These are phyloP conservation scores for Spinibarbus caldwelli DNA, from an alignment of 2,797 vertebrate species.

Conservation along the genomic window DNA sequence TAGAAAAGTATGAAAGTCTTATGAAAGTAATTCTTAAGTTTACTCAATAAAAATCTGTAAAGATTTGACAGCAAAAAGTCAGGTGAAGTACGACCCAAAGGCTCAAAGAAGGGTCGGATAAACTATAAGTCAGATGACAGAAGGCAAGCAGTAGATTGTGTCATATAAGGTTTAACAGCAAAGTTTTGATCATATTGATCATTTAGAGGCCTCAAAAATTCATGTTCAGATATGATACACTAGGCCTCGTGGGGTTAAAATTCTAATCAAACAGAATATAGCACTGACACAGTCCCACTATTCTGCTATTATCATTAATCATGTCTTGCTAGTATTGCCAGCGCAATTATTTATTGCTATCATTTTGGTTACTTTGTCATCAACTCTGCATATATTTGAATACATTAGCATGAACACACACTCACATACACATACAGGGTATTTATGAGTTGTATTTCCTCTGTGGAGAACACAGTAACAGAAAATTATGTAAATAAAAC, in stretches of 20 bases:
- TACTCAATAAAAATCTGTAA: neutral
- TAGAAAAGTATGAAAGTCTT: neutral
- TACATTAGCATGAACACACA: neutral
- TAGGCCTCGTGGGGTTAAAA: neutral
- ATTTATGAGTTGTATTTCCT: neutral
- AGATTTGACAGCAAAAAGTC: neutral
- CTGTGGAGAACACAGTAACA: neutral
- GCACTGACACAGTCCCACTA: neutral
- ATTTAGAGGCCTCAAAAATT: neutral
- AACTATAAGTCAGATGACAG: neutral
- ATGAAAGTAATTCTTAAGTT: neutral
- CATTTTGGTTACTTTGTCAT: neutral
- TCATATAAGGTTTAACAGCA: neutral
- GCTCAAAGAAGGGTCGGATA: no score
- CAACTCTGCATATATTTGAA: neutral
- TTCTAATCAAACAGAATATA: neutral
- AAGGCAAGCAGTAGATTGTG: neutral
- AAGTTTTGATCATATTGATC: neutral
- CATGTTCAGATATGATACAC: neutral
- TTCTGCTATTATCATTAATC: conserved; percentile 7
- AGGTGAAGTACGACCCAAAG: neutral
- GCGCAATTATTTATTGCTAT: neutral
- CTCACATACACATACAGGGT: neutral
- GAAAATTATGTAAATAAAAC: neutral
- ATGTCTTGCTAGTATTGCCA: neutral